Base-by-base conservation (phyloP, 2,113 vertebrate genomes). In the Arenaria interpres region DNA sequence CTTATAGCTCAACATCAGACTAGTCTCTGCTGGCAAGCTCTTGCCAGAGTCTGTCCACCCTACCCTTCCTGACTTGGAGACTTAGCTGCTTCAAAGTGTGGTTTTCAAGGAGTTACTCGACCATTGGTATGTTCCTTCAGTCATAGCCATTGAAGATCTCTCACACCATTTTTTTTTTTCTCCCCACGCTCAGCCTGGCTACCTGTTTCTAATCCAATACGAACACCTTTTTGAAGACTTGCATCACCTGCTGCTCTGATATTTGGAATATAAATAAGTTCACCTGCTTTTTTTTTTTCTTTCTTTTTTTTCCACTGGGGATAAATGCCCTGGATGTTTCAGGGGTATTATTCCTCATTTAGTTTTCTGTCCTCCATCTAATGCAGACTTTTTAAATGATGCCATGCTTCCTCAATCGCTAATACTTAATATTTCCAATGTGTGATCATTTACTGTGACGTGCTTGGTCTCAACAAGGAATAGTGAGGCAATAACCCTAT, bases 401-500 rank as follows among this genome's bases (percentile, higher is more conserved):
- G 30, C 14, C 67, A 7, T 57, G 6, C 28, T 68, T 19, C 7
- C n/a, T 62, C 72, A 7, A 30, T 57, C 14, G 20, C 56, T 78
- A 67, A 48, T 24, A 10, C 7, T 59, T 27, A 22, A 11, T 59
- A 6, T 53, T 88, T 82, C 28, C 56, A 45, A 0, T 12, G 22
- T 27, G 51, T 14, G 4, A n/a, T 28, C 30, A 5, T 67, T 78
- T 75, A 8, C 22, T 62, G 12, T 37, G 37, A 57, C 6, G 2
- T 13, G 11, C 12, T 72, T 41, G 46, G 37, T 85, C 24, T 37
- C 3, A 4, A 46, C 57, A 28, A 21, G 28, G 28, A 83, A 54
- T 43, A 0, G 3, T 22, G 22, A 54, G 28, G 23, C 25, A 46
- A n/a, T 43, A 85, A 3, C 12, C 3, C 56, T 12, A 1, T 8